phyloP scores from a whole-genome alignment of 2,113 vertebrate species.

The Tupaia chinensis region DNA sequence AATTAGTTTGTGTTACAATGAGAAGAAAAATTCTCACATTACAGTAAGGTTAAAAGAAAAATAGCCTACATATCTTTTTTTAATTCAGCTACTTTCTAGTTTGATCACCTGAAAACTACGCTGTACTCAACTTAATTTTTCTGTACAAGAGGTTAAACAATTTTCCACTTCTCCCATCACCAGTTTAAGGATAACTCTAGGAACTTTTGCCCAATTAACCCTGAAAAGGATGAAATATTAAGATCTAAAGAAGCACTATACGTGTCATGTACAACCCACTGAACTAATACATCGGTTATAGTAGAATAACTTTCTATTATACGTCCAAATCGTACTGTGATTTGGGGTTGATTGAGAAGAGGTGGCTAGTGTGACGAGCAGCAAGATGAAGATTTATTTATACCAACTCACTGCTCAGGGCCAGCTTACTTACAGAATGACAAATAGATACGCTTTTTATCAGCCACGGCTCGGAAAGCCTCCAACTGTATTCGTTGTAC shows the following conservation, averaged over 20 bases:
- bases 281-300: background rate
- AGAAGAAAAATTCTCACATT: background rate
- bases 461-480: background rate
- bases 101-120: conserved; percentile 50
- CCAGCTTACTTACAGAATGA: conserved; percentile 20
- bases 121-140: conserved; percentile 44
- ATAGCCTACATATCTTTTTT: background rate
- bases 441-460: background rate
- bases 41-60: conserved; percentile 27
- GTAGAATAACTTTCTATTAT: conserved; percentile 51
- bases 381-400: conserved; percentile 59
- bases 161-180: conserved; percentile 3
- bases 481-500: background rate
- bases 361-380: background rate
- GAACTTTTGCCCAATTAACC: conserved; percentile 43
- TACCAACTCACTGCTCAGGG: background rate
- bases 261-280: background rate
- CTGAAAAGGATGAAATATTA: conserved; percentile 48
- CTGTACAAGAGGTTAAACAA: conserved; percentile 9
- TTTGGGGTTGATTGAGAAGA: conserved; percentile 40
- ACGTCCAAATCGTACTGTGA: conserved; percentile 19
- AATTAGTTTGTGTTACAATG: conserved; percentile 10
- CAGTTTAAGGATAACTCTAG: background rate
- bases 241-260: background rate
- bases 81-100: background rate